phyloP scores from a whole-genome alignment of 1,140 invertebrate species.

The Bursaphelenchus mucronatus region DNA sequence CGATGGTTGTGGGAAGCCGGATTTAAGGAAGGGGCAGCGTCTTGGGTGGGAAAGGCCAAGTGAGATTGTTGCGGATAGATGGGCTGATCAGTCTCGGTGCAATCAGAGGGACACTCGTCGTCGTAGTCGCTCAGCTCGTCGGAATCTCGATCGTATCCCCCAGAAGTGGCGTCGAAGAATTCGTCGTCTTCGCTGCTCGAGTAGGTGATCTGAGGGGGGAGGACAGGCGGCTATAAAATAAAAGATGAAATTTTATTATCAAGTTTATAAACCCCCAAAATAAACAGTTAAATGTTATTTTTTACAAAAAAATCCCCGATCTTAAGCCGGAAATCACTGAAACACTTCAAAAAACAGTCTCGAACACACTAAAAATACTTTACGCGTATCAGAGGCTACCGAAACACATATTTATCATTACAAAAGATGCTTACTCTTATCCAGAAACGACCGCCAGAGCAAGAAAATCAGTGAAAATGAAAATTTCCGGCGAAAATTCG shows the following conservation, averaged over 20 bases:
- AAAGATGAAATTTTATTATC: not conserved
- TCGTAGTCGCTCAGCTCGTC: slow-evolving; percentile 37
- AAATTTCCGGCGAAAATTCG: too few relatives aligned
- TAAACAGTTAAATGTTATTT: slow-evolving; percentile 13
- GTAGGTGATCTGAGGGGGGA: slow-evolving; percentile 42
- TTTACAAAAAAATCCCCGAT: slow-evolving; percentile 13
- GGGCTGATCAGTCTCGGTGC: slow-evolving; percentile 6
- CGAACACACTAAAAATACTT: too few relatives aligned
- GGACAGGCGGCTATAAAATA: slow-evolving; percentile 17
- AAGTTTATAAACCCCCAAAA: not conserved
- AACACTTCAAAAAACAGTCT: too few relatives aligned
- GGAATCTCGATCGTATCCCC: slow-evolving; percentile 13
- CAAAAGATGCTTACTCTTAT: too few relatives aligned
- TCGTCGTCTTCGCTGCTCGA: slow-evolving; percentile 53
- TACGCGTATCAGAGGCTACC: too few relatives aligned
- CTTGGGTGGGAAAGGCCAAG: too few relatives aligned
- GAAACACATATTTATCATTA: too few relatives aligned
- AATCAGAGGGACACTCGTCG: slow-evolving; percentile 25
- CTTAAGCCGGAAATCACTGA: not conserved
- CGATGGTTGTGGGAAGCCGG: too few relatives aligned
- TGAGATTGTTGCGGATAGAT: too few relatives aligned
- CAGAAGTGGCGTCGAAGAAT: slow-evolving; percentile 48
- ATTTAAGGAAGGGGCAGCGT: too few relatives aligned
- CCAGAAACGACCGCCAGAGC: too few relatives aligned
- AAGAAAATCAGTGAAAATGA: too few relatives aligned